Base-by-base conservation (phyloP, 2,113 vertebrate genomes). In the Scytalopus superciliaris region DNA sequence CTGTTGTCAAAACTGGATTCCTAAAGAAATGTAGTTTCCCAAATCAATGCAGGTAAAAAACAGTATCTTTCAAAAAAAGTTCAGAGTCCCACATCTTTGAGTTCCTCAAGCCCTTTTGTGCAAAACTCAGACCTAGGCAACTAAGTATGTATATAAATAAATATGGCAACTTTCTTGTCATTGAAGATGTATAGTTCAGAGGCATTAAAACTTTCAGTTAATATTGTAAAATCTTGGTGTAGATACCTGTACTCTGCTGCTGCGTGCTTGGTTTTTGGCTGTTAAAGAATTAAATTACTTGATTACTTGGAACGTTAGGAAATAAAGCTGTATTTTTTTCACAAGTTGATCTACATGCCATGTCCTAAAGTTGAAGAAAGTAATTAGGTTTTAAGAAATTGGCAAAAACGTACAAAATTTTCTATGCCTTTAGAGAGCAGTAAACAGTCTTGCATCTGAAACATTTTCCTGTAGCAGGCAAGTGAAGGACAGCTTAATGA, bases 401-500 rank as follows among this genome's bases (percentile, higher is more conserved):
- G 87, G 87, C 89, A 85, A 80, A 90, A 96, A 74, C 70, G 55
- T 80, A 53, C 3, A 11, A 57, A 85, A 80, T 91, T 85, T 77
- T 62, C 68, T 75, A 0, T 94, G 91, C 59, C 93, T 92, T 91
- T 67, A 60, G 91, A 96, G 93, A 93, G 92, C 72, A 80, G 70
- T 94, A 93, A 96, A 83, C 55, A 52, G 6, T 2, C 90, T 84
- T 90, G 70, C 68, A 77, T 91, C 59, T 63, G 86, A 82, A 95
- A 87, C 35, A 44, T 85, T 91, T 87, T 94, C 87, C 56, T 78
- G 55, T 66, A 76, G 86, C 42, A 94, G 84, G 76, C 76, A 92
- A 96, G 87, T 89, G 91, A 96, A 97, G 84, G 94, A 94, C 93
- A 94, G 81, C 78, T 95, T 96, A 94, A 96, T 90, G 95, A 90